Base-by-base conservation (phyloP, 2,113 vertebrate species). In the Indicator indicator region DNA sequence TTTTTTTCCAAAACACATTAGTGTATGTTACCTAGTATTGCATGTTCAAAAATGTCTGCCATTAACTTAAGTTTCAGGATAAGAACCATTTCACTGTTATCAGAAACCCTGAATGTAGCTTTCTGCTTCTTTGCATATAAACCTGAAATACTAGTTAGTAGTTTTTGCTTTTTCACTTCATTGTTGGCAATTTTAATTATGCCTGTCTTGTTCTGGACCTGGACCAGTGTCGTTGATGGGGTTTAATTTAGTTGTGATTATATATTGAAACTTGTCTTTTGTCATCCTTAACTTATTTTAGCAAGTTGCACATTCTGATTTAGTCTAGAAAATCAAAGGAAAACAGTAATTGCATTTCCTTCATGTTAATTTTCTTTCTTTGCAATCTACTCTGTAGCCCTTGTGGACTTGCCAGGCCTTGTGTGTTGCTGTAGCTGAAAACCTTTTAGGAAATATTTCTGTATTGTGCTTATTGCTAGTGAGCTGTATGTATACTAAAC, bases 251-350 rank as follows among this genome's bases (percentile, higher is more conserved):
- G 50, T 54, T 14, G 17, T 54, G 6, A 62, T 62, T 78, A 30
- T 46, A 40, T 76, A 69, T 91, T 90, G 58, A 82, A 92, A 72
- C 17, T 54, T 91, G 18, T 44, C 18, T 82, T 86, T 75, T 78
- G 32, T 75, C 92, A 55, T 78, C 54, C 11, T 77, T 88, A 80
- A 42, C 33, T 94, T 86, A 52, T 86, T 94, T 78, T 52, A 88
- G 17, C 56, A 83, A 67, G 16, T 71, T 46, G 59, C 24, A 42
- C 16, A 26, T 68, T 74, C 86, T 56, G 52, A 13, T 38, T 83
- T 75, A 71, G 12, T 72, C 17, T 67, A 67, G 62, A 88, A 79
- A 86, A 88, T 62, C 33, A 81, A 86, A 77, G 27, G 38, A 74
- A 86, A 78, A 84, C 0, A 0, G 64, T 68, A 78, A 84, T 74